phyloP scores from a whole-genome alignment of 2,113 vertebrate genomes.

The Catharus bicknelli region DNA sequence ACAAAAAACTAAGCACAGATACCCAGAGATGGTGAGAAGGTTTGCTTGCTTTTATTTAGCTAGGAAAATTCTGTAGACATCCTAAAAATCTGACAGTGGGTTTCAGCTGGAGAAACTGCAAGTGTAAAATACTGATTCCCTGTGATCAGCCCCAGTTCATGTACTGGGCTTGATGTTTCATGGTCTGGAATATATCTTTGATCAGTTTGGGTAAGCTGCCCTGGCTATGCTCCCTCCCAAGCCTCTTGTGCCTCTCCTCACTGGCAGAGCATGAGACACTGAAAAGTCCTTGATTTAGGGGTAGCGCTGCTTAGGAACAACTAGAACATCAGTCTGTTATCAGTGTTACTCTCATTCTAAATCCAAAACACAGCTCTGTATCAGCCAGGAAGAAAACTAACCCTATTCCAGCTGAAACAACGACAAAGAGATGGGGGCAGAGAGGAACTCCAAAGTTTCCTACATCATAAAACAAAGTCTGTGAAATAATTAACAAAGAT shows the following conservation, averaged over 20 bases:
- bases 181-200: not conserved
- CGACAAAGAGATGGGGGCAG: not conserved
- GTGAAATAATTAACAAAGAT: not conserved
- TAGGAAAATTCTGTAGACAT: not conserved
- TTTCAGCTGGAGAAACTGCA: not conserved
- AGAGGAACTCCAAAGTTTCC: not conserved
- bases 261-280: not conserved
- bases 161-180: fast-evolving
- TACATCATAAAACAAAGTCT: fast-evolving
- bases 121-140: not conserved
- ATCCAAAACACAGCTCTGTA: not conserved
- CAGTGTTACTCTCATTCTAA: not conserved
- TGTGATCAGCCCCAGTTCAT: not conserved
- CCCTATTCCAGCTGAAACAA: not conserved
- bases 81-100: not conserved
- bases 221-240: not conserved
- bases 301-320: not conserved
- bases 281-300: not conserved
- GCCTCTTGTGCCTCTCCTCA: not conserved
- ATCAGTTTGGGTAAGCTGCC: not conserved
- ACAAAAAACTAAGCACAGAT: not conserved
- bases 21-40: not conserved
- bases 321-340: not conserved
- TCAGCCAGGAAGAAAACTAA: not conserved
- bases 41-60: not conserved